Conservation (phyloP, 2,797 vertebrate genomes). For the Avahi laniger region DNA sequence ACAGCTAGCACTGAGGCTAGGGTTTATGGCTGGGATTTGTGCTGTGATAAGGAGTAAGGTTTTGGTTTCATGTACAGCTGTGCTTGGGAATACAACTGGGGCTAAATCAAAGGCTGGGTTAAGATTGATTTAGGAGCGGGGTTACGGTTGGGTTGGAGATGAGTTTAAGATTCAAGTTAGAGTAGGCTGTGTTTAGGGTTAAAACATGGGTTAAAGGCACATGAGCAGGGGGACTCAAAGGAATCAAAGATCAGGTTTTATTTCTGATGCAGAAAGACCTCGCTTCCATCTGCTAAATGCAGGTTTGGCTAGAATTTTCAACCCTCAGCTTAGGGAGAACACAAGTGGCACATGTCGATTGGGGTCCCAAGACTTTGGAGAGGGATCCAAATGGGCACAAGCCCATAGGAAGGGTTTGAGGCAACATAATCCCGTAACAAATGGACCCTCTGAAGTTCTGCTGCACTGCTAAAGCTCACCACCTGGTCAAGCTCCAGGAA, state of each 20-base stretch:
- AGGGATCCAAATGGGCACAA: not conserved
- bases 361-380: not conserved
- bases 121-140: not conserved
- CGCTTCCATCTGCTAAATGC: not conserved
- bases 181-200: not conserved
- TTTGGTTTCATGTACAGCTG: not conserved
- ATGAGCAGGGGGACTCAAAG: not conserved
- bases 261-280: conserved; percentile 9
- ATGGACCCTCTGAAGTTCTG: not conserved
- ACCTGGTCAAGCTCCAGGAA: not conserved
- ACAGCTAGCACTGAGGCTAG: not conserved
- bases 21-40: not conserved
- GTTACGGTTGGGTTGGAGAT: not conserved
- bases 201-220: not conserved
- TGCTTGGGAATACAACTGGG: not conserved
- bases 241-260: conserved; percentile 15
- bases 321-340: not conserved
- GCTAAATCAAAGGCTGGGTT: not conserved
- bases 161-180: not conserved
- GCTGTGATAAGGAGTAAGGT: not conserved
- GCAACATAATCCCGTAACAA: not conserved
- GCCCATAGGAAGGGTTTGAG: not conserved
- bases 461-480: not conserved
- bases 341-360: not conserved
- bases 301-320: not conserved